Evolutionary conservation across 1,140 invertebrate genomes (phyloP).

Genomic region (Psilanteris sp.): DNA sequence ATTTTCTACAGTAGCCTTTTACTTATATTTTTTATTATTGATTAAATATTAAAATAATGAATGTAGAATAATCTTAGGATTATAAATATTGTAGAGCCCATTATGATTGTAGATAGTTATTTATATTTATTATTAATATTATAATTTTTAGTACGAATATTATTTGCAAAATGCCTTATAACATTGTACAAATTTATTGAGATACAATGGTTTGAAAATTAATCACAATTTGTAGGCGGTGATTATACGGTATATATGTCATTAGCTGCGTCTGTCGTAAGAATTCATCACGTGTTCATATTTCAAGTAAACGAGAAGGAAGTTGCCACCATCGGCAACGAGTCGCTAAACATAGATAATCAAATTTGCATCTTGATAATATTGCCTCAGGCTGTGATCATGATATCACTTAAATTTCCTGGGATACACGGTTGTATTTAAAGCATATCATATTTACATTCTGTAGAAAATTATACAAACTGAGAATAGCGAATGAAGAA

Average conservation of each 20-base stretch:
- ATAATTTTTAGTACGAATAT: too few relatives aligned
- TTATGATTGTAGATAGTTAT: too few relatives aligned
- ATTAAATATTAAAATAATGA: too few relatives aligned
- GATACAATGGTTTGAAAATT: constrained; percentile 28
- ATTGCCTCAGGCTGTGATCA: constrained; percentile 9
- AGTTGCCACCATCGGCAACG: constrained; percentile 54
- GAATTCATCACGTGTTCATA: constrained; percentile 47
- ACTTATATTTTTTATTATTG: too few relatives aligned
- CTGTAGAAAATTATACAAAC: not conserved
- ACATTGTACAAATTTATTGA: constrained; percentile 1
- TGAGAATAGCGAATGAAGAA: not conserved
- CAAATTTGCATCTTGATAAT: constrained; percentile 65
- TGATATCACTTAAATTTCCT: constrained; percentile 38
- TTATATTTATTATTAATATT: too few relatives aligned
- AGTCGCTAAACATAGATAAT: constrained; percentile 68
- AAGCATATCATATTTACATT: constrained; percentile 9
- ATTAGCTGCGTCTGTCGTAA: constrained; percentile 46
- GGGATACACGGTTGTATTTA: constrained; percentile 14
- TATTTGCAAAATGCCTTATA: too few relatives aligned
- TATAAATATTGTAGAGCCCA: too few relatives aligned
- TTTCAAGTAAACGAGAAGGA: constrained; percentile 57
- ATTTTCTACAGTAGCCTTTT: too few relatives aligned
- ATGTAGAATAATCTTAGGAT: too few relatives aligned
- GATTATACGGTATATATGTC: constrained; percentile 46
- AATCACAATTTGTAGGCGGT: constrained; percentile 42